Base-by-base conservation (phyloP, 53 echinoderm and acorn worm species). In the Paelopatides confundens region DNA sequence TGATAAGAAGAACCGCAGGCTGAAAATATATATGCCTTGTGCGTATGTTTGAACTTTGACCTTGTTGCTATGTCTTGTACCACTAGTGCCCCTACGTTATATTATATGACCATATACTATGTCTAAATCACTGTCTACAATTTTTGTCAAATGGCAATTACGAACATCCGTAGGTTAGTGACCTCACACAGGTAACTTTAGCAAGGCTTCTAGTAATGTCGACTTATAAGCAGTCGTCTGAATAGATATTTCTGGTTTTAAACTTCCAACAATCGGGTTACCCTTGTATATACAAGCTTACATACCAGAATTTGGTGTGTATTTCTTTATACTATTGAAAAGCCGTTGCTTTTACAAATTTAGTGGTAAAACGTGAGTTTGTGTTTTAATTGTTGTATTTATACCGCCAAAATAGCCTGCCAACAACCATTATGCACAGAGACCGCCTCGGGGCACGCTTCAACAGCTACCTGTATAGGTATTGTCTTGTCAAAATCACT, bases 401-500 rank as follows among this genome's bases (percentile, higher is more conserved):
- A 46, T 39, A 39, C 46, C 40, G 46, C 74, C 74, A 39, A 58
- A 74, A 74, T 74, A 74, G 38, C 74, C 74, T 46, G 47, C 39
- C 74, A 74, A 27, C n/a, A 24, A 46, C 29, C 74, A 40, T 74
- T 74, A 74, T 74, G 74, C 34, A 46, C 21, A 74, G 74, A 39
- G 39, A 40, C 21, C 40, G 74, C 74, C 74, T 32, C 3, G 0
- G 74, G 74, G 74, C 74, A 39, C 34, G 40, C 46, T 74, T 74
- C 39, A 74, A 74, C 40, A 74, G 74, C 74, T 74, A 74, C 74
- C 74, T 74, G 74, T 74, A 28, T 27, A 74, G 46, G 74, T 74
- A 74, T 74, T 74, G 74, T 74, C 74, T 74, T 74, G 74, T 74
- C 74, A 74, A 74, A 74, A 74, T 74, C 74, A 74, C 74, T 74